phyloP scores from a whole-genome alignment of 35 echinoderm and acorn worm species.

The Ophioderma brevispina region DNA sequence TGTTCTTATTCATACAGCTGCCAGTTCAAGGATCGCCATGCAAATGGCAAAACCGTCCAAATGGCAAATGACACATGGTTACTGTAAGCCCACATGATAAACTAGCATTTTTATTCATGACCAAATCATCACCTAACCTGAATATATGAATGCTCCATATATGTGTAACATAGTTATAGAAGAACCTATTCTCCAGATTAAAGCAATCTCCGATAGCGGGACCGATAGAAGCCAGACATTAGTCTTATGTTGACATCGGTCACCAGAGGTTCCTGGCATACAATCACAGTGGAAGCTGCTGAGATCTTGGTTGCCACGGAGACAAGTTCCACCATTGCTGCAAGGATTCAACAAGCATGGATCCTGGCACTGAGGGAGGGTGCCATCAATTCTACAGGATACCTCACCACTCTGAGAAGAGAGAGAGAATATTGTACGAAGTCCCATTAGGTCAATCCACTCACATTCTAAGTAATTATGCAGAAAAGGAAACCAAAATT shows the following conservation, averaged over 20 bases:
- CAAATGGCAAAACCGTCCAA: too few species aligned
- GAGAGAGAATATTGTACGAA: too few species aligned
- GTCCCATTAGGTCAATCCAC: too few species aligned
- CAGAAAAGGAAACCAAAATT: too few species aligned
- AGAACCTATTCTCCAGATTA: slow-evolving; percentile 47
- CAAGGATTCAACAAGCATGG: slow-evolving; percentile 79
- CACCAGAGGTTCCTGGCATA: slow-evolving; percentile 65
- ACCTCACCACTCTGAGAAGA: slow-evolving; percentile 32
- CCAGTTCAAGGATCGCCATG: too few species aligned
- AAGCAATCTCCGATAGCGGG: slow-evolving; percentile 59
- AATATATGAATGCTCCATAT: slow-evolving; percentile 81
- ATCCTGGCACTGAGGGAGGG: slow-evolving; percentile 61
- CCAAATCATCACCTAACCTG: slow-evolving; percentile 60
- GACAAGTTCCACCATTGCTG: slow-evolving; percentile 79
- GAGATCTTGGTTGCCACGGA: slow-evolving; percentile 38
- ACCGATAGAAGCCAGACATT: slow-evolving; percentile 72
- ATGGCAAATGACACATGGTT: too few species aligned
- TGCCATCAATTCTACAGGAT: slow-evolving; percentile 38
- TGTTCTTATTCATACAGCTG: too few species aligned
- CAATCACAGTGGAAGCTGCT: slow-evolving; percentile 78
- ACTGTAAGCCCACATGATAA: too few species aligned
- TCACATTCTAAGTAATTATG: too few species aligned
- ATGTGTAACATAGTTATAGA: slow-evolving; percentile 70
- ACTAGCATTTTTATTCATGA: too few species aligned
- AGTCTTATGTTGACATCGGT: slow-evolving; percentile 74